Evolutionary conservation across 2,888 invertebrate genomes (phyloP).

Genomic region (Epirrhoe alternata): DNA sequence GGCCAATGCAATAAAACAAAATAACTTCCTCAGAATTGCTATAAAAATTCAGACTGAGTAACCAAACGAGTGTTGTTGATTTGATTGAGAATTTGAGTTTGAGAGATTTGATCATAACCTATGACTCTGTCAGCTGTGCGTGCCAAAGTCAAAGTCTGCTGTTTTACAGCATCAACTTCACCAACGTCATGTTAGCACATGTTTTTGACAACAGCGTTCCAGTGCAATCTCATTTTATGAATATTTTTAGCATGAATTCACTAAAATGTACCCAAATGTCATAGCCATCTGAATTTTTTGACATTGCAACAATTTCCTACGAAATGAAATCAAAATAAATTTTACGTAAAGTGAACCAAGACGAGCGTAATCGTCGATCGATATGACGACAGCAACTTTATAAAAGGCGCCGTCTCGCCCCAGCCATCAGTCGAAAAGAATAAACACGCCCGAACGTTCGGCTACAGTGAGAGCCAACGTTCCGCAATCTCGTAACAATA

Average conservation of each 20-base stretch:
- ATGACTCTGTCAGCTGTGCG: not conserved
- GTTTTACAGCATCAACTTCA: conserved; percentile 13
- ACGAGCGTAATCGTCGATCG: conserved; percentile 76
- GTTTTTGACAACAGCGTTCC: conserved; percentile 23
- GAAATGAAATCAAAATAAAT: conserved; percentile 68
- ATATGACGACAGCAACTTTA: conserved; percentile 83
- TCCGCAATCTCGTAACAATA: conserved; percentile 49
- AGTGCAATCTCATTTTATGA: not conserved
- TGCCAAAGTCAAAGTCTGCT: conserved; percentile 13
- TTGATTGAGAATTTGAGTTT: not conserved
- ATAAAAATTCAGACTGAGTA: too few species aligned
- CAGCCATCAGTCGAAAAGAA: conserved; percentile 68
- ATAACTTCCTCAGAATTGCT: not conserved
- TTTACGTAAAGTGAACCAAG: conserved; percentile 65
- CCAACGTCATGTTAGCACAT: not conserved
- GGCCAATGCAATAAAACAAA: not conserved
- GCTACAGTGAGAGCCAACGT: conserved; percentile 84
- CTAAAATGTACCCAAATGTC: conserved; percentile 6
- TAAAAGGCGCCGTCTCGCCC: conserved; percentile 69
- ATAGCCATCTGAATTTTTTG: conserved; percentile 39
- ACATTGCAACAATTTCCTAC: conserved; percentile 54
- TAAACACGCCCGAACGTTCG: conserved; percentile 72
- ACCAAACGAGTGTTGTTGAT: not conserved
- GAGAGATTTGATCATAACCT: too few species aligned
- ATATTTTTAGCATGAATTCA: conserved; percentile 20